A percentile compares a stretch with the other conserved stretches of the same genome.
Evolutionary conservation across 1,140 invertebrate species (phyloP).

Genomic region (Conopomorpha cramerella): DNA sequence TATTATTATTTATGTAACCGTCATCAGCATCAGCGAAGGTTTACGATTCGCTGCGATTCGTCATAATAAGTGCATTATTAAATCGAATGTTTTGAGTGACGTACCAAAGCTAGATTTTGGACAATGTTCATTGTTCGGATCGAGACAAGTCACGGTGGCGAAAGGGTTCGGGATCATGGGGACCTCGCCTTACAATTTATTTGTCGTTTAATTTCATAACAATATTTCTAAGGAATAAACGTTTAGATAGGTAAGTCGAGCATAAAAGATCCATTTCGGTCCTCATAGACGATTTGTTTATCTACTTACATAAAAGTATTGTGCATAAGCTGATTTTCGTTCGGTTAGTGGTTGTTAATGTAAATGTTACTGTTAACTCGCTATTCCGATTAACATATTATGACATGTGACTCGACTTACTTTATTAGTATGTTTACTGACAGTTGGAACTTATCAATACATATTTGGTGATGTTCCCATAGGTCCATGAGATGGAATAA

Average conservation of each 20-base stretch:
- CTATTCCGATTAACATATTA: neutral
- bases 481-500: too few relatives aligned
- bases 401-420: too few relatives aligned
- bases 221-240: slow-evolving; percentile 15
- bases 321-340: neutral
- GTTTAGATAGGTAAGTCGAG: slow-evolving; percentile 16
- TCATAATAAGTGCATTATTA: slow-evolving; percentile 14
- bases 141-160: neutral
- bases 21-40: too few relatives aligned
- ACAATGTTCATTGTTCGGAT: slow-evolving; percentile 17
- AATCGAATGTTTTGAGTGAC: slow-evolving; percentile 11
- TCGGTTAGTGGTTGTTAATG: neutral
- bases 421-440: too few relatives aligned
- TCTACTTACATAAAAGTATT: too few relatives aligned
- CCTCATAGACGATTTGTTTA: too few relatives aligned
- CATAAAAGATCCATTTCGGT: slow-evolving; percentile 8
- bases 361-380: neutral
- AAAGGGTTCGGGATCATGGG: slow-evolving; percentile 13
- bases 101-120: slow-evolving; percentile 10
- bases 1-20: neutral
- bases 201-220: slow-evolving; percentile 9
- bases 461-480: too few relatives aligned
- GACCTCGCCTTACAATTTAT: slow-evolving; percentile 3
- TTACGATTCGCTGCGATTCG: too few relatives aligned
- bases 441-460: too few relatives aligned